A percentile compares a stretch with the other conserved stretches of the same genome.
Evolutionary conservation across 2,113 vertebrate species (phyloP).

Genomic region (Capreolus pygargus): DNA sequence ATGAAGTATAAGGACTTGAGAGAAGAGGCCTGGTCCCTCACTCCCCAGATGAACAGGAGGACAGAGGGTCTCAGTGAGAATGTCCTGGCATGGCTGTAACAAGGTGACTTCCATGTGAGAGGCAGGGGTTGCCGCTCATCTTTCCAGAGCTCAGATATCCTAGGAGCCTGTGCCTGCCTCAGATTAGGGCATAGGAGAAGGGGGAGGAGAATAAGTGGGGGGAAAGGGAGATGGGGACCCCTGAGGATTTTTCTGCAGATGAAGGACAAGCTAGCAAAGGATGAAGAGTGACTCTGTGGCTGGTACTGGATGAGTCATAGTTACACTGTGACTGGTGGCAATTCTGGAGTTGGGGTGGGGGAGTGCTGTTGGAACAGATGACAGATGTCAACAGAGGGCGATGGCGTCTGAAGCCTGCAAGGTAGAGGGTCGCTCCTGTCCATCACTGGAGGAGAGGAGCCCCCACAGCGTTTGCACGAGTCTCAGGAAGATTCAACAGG

Average conservation of each 20-base stretch:
- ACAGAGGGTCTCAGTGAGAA: not conserved
- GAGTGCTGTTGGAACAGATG: not conserved
- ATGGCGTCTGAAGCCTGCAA: not conserved
- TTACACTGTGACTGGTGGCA: too few relatives aligned
- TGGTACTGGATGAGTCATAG: not conserved
- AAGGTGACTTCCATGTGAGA: not conserved
- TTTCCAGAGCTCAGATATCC: not conserved
- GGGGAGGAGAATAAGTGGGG: not conserved
- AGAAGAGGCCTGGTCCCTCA: not conserved
- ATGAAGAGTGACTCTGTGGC: not conserved
- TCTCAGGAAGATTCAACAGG: not conserved
- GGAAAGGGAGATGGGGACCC: too few relatives aligned
- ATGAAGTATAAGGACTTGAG: not conserved
- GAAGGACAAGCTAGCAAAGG: not conserved
- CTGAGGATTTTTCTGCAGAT: not conserved
- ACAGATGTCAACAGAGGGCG: not conserved
- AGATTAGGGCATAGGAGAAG: not conserved
- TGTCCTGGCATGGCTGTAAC: not conserved
- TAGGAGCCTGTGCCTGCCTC: not conserved
- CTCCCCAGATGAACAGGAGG: not conserved
- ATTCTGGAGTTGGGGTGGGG: not conserved
- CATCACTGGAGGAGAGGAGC: not conserved
- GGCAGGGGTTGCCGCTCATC: not conserved
- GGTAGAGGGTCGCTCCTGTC: not conserved
- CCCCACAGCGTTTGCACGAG: accelerated